A percentile compares a stretch with the other conserved stretches of the same genome.
phyloP scores from a whole-genome alignment of 2,797 vertebrate species.

The Momotus momota region DNA sequence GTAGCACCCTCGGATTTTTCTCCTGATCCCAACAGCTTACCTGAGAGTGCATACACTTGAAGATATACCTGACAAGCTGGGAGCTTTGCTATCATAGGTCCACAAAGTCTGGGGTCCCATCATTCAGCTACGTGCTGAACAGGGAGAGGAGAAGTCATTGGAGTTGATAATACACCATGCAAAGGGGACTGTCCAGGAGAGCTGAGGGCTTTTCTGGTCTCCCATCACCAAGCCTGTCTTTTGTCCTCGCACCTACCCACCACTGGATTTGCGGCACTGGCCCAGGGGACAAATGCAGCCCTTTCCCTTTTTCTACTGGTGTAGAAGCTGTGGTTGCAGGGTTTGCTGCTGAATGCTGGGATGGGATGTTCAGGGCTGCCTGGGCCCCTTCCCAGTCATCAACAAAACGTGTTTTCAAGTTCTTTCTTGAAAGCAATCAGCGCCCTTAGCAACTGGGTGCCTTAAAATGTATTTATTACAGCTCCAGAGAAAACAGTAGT shows the following conservation, averaged over 20 bases:
- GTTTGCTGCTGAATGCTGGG: not conserved
- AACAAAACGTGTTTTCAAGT: not conserved
- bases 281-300: accelerated
- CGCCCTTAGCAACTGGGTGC: slow-evolving; percentile 49
- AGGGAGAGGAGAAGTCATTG: not conserved
- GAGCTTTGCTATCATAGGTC: not conserved
- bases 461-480: slow-evolving; percentile 61
- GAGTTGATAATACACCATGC: accelerated
- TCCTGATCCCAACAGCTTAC: not conserved
- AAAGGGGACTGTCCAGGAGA: accelerated
- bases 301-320: not conserved
- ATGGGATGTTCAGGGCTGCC: not conserved
- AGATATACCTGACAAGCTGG: not conserved
- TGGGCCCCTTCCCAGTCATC: not conserved
- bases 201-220: not conserved
- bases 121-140: not conserved
- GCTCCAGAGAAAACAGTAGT: slow-evolving; percentile 67
- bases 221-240: not conserved
- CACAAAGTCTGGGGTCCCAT: not conserved
- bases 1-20: not conserved
- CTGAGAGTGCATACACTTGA: not conserved
- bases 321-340: accelerated
- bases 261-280: accelerated
- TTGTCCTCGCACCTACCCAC: not conserved
- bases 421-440: slow-evolving; percentile 17